Evolutionary conservation across 2,797 vertebrate genomes (phyloP).

Genomic region (Ispidina picta): DNA sequence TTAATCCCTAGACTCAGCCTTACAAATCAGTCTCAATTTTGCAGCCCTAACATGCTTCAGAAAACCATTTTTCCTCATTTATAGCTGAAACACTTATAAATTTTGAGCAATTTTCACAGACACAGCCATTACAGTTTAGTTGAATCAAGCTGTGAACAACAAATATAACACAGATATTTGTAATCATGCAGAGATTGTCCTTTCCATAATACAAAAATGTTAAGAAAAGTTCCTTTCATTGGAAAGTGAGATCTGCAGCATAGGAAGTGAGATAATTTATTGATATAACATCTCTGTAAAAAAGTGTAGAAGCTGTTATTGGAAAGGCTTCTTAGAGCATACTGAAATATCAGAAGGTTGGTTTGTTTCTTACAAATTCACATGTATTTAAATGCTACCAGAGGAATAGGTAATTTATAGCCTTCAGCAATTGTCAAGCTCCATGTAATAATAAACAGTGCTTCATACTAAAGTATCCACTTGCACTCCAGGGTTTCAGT

Average conservation of each 20-base stretch:
- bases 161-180: constrained; percentile 10
- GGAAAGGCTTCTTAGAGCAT: constrained; percentile 9
- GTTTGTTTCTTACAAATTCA: not conserved
- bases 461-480: not conserved
- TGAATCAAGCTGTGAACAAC: constrained; percentile 45
- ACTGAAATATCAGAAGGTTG: not conserved
- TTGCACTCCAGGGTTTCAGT: not conserved
- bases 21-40: constrained; percentile 8
- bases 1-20: not conserved
- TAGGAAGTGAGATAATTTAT: not conserved
- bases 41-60: constrained; percentile 10
- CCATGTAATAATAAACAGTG: not conserved
- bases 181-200: constrained; percentile 28
- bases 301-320: not conserved
- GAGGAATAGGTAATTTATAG: not conserved
- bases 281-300: constrained; percentile 1
- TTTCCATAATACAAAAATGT: not conserved
- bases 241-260: not conserved
- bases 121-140: constrained; percentile 20
- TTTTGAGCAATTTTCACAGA: constrained; percentile 24
- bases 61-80: constrained; percentile 20
- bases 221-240: constrained; percentile 24
- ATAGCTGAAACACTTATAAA: not conserved
- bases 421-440: not conserved
- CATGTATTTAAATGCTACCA: not conserved